These are phyloP conservation scores for Halichoeres trimaculatus DNA, from an alignment of 2,113 vertebrate species.

Conservation along the genomic window DNA sequence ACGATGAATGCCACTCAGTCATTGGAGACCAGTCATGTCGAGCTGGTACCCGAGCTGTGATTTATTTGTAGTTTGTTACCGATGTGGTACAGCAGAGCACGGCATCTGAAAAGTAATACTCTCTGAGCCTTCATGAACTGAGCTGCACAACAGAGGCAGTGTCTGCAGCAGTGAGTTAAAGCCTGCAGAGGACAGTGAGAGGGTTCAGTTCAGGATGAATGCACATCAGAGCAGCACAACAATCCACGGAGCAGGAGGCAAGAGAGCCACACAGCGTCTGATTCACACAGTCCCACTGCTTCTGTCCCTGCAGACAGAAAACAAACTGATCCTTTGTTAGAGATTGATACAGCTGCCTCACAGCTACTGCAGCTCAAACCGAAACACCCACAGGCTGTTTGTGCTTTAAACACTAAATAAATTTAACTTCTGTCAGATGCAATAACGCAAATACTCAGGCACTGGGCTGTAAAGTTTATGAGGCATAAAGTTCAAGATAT, in stretches of 20 bases:
- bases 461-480: background rate
- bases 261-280: slow-evolving; percentile 55
- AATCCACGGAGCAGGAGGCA: slow-evolving; percentile 44
- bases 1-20: no score
- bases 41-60: no score
- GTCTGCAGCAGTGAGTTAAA: slow-evolving; percentile 26
- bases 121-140: slow-evolving; percentile 36
- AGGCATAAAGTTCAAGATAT: background rate
- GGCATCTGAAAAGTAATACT: slow-evolving; percentile 14
- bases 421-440: background rate
- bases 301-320: slow-evolving; percentile 30
- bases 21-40: no score
- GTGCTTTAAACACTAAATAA: background rate
- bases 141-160: slow-evolving; percentile 33
- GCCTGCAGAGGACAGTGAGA: slow-evolving; percentile 40
- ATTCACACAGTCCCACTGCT: slow-evolving; percentile 71
- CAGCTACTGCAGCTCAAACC: slow-evolving; percentile 19
- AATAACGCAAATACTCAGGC: background rate
- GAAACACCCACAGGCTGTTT: background rate
- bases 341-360: slow-evolving; percentile 25
- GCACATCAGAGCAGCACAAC: slow-evolving; percentile 50
- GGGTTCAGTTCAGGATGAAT: slow-evolving; percentile 59
- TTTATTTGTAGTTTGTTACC: background rate
- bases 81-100: slow-evolving; percentile 11
- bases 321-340: slow-evolving; percentile 65